Evolutionary conservation across 1,140 invertebrate species (phyloP), one percentile per base, ranked within the genome.

Genomic region (Ctenoplectra terminalis): DNA sequence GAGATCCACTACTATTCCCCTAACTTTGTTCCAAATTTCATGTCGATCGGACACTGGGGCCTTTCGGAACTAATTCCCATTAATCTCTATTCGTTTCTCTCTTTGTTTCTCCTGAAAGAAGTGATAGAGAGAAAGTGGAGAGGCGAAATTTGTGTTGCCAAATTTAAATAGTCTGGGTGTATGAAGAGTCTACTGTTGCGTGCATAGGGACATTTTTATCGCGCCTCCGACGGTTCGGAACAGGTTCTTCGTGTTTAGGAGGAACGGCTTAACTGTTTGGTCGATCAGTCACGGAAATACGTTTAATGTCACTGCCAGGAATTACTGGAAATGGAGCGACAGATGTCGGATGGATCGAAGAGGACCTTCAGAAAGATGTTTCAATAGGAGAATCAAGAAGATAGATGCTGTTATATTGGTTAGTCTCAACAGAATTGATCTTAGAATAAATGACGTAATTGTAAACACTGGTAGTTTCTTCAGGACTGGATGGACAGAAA

Each of bases 271-370:
- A 76, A 76, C 37, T 52, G 26, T 56, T 76, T 76, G 74, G 26
- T 67, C 63, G 50, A 67, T 76, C 34, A n/a, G 61, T 54, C 48
- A 66, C 46, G 46, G 34, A 76, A 52, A 43, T 37, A 40, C 34
- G n/a, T 54, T 76, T 76, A 54, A 76, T 66, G 61, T 76, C 61
- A 76, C 61, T 66, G 73, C 50, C 61, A 52, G n/a, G 20, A 34
- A 63, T 63, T 40, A 63, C 4, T 63, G 34, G 34, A 40, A 34
- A 61, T 20, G 37, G 29, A 60, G 37, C 23, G 31, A 7, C 23
- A n/a, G 26, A 64, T 9, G 11, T 34, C 31, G 8, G 40, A 9
- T 7, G 31, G 34, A 75, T 52, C 43, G n/a, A 60, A 63, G 20
- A 63, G 11, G 23, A 63, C 31, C 17, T 61, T 61, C 9, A 11